Evolutionary conservation across 2,113 vertebrate species (phyloP).

Genomic region (Peucedramus taeniatus): DNA sequence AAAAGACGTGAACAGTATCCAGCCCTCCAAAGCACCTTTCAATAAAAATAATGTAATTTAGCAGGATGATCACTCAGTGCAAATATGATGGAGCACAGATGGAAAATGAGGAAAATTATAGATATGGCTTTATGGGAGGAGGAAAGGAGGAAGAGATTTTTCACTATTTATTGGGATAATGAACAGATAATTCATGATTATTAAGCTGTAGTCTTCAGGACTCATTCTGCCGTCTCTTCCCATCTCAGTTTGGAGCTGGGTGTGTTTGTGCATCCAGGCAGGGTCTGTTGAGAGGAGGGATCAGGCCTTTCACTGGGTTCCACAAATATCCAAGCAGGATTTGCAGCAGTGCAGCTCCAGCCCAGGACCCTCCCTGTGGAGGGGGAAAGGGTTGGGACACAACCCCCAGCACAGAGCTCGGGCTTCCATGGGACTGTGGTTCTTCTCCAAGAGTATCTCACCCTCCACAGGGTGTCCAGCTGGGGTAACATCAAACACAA

Average conservation of each 20-base stretch:
- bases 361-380: neutral
- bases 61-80: constrained; percentile 31
- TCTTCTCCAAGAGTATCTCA: neutral
- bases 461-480: neutral
- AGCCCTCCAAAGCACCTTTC: constrained; percentile 49
- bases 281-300: neutral
- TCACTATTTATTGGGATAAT: constrained; percentile 57
- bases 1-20: neutral
- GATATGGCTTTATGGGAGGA: constrained; percentile 16
- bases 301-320: neutral
- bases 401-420: fast-evolving
- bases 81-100: constrained; percentile 53
- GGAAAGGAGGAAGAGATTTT: constrained; percentile 42
- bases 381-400: neutral
- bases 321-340: neutral
- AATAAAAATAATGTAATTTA: constrained; percentile 56
- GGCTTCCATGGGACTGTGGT: neutral
- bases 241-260: neutral
- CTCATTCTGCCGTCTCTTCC: neutral
- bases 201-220: constrained; percentile 23
- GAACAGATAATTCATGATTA: constrained; percentile 52
- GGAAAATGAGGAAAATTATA: constrained; percentile 48
- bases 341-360: neutral
- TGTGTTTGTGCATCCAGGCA: neutral
- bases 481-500: neutral